Evolutionary conservation across 2,113 vertebrate genomes (phyloP).

Genomic region (Aspidoscelis tigris): DNA sequence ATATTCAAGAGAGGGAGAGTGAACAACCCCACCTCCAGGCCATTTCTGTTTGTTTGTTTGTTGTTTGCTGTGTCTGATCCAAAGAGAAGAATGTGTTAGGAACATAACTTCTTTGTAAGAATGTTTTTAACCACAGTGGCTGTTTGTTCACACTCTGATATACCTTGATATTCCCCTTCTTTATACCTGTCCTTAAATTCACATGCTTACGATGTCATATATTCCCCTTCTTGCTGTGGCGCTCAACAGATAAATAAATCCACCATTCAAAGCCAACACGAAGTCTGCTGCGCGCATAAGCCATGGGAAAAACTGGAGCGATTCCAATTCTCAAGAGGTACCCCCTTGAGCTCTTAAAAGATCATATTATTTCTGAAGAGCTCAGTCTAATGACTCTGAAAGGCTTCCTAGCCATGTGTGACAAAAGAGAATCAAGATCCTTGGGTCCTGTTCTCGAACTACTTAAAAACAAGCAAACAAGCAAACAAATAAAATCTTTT

Average conservation of each 20-base stretch:
- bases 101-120: too few species aligned
- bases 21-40: too few species aligned
- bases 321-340: background rate
- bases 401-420: background rate
- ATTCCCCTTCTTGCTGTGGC: background rate
- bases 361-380: slow-evolving; percentile 15
- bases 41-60: too few species aligned
- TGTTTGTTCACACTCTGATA: too few species aligned
- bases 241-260: background rate
- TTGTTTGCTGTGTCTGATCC: too few species aligned
- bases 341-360: background rate
- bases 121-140: too few species aligned
- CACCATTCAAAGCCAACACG: background rate
- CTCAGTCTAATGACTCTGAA: slow-evolving; percentile 17
- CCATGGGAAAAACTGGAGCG: background rate
- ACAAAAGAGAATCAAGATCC: background rate
- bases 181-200: too few species aligned
- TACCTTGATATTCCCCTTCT: too few species aligned
- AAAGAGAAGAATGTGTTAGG: too few species aligned
- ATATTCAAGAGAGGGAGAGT: too few species aligned
- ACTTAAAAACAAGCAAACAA: background rate
- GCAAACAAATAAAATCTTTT: background rate
- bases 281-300: background rate
- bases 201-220: background rate
- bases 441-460: background rate